phyloP scores from a whole-genome alignment of 2,113 vertebrate genomes.

The Empidonax traillii region DNA sequence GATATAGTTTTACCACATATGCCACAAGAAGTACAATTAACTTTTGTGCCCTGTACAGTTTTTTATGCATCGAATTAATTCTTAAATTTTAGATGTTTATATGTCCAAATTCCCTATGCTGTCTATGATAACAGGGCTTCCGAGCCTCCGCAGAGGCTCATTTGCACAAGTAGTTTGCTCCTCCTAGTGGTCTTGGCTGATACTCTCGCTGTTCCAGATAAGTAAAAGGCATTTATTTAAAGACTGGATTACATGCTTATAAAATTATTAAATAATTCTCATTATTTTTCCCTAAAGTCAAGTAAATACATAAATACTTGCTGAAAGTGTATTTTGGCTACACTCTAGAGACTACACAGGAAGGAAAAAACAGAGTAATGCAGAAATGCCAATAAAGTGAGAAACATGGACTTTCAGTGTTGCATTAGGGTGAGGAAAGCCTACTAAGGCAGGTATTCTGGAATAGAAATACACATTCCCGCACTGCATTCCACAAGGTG shows the following conservation, averaged over 20 bases:
- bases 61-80: background rate
- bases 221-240: background rate
- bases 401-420: fast-evolving
- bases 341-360: background rate
- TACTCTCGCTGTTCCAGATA: background rate
- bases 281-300: background rate
- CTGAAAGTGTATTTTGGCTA: background rate
- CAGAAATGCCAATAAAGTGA: background rate
- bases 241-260: background rate
- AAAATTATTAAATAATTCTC: background rate
- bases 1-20: background rate
- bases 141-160: fast-evolving
- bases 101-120: background rate
- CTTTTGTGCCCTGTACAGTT: background rate
- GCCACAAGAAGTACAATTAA: fast-evolving
- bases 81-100: background rate
- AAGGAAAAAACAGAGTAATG: background rate
- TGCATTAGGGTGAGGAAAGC: background rate
- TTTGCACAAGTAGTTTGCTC: background rate
- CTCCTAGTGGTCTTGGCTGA: background rate
- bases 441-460: background rate
- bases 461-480: too few relatives aligned
- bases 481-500: fast-evolving
- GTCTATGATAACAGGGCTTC: background rate
- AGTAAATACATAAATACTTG: background rate